Evolutionary conservation across 2,888 invertebrate species (phyloP).

Genomic region (Megalurothrips usitatus): DNA sequence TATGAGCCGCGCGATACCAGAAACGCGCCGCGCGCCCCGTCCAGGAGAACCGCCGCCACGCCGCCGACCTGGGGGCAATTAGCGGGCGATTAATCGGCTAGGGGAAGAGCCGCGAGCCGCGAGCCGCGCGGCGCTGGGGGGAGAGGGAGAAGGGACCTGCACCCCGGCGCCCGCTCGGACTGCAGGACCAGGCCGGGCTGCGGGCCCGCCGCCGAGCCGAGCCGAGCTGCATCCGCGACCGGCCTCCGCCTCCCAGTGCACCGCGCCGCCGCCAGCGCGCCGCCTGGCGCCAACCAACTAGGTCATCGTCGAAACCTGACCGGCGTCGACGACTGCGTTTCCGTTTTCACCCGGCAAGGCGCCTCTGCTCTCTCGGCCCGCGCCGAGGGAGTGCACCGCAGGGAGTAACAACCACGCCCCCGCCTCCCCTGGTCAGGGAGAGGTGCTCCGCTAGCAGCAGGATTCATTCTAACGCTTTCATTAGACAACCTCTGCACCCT

Average conservation of each 20-base stretch:
- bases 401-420: background rate
- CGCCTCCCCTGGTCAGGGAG: no score
- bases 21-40: background rate
- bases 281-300: slow-evolving; percentile 5
- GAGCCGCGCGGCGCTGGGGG: background rate
- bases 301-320: slow-evolving; percentile 11
- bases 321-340: background rate
- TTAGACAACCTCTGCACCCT: background rate
- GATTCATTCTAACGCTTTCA: slow-evolving; percentile 11
- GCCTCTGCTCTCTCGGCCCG: background rate
- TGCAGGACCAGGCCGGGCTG: background rate
- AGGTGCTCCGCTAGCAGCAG: no score
- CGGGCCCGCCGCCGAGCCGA: background rate
- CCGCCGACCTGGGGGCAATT: background rate
- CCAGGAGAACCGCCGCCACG: background rate
- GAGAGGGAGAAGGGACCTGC: background rate
- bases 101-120: background rate
- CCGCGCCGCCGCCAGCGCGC: background rate
- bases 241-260: background rate
- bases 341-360: background rate
- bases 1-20: background rate
- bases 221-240: background rate
- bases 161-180: background rate
- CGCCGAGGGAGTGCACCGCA: background rate
- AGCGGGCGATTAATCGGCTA: background rate